Evolutionary conservation across 2,888 invertebrate species (phyloP), one percentile per base, ranked within the genome.

Genomic region (Leistus spinibarbis): DNA sequence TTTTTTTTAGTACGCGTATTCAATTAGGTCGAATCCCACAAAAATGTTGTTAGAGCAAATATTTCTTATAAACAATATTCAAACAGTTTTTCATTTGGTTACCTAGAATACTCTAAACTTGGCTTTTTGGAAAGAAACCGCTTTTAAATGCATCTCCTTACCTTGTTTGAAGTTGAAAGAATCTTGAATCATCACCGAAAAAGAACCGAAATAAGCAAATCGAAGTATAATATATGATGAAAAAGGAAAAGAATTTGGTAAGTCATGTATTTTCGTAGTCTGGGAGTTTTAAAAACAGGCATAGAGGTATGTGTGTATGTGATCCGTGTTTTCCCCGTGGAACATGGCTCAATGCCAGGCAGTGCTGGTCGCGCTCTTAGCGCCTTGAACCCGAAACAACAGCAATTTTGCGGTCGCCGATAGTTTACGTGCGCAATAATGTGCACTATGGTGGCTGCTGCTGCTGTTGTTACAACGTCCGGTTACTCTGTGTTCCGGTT

Each of bases 241-340:
- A 19, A 60, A 16, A 17, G 19, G 10, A 4, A 60, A 60, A 10
- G n/a, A 20, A 20, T 19, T 60, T 60, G 60, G 60, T 60, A 40
- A 40, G 40, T 24, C 24, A 24, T 24, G 16, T 66, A 68, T 68
- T 68, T 68, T 54, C 56, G 7, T 16, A 10, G 20, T 54, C 68
- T 54, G 56, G 69, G 69, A 69, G 69, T 69, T 60, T 69, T 57
- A 10, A 9, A 40, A 40, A 40, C 40, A 40, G n/a, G 7, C 40
- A 40, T 7, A 40, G 40, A 40, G 24, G 20, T 56, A 27, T n/a
- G n/a, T n/a, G n/a, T n/a, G 69, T 69, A 69, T 69, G 69, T 23
- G 64, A 27, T 23, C n/a, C n/a, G n/a, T 20, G 17, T 27, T 27
- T 64, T 64, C 64, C 22, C 64, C 22, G 24, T 23, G 22, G 23